Conservation (phyloP, 1,140 invertebrate genomes). For the Antheraea pernyi region DNA sequence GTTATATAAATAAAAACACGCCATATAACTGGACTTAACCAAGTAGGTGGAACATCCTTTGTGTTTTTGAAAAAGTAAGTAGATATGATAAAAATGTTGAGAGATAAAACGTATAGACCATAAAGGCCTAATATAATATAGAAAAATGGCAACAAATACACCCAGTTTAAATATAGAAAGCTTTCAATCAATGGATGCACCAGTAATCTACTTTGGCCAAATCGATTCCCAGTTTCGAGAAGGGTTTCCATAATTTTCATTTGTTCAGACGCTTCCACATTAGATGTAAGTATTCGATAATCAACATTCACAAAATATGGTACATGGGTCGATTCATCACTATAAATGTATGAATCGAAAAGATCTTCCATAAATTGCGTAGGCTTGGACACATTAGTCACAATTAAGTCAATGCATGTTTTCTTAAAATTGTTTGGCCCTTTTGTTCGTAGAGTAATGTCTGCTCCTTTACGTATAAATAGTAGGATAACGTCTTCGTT, state of each 20-base stretch:
- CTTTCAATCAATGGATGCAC: too few species aligned
- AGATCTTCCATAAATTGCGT: conserved; percentile 73
- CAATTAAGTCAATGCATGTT: conserved; percentile 72
- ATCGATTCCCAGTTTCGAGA: too few species aligned
- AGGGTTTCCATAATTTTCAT: too few species aligned
- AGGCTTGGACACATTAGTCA: conserved; percentile 75
- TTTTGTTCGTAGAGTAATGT: conserved; percentile 79
- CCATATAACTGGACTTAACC: too few species aligned
- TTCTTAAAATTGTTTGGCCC: conserved; percentile 72
- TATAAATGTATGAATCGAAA: conserved; percentile 74
- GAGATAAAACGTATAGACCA: too few species aligned
- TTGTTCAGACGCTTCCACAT: conserved; percentile 49
- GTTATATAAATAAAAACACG: conserved; percentile 51
- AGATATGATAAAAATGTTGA: too few species aligned
- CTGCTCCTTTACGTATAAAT: conserved; percentile 81
- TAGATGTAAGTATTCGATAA: conserved; percentile 72
- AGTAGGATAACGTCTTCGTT: conserved; percentile 79
- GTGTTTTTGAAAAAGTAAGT: too few species aligned
- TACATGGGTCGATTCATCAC: conserved; percentile 66
- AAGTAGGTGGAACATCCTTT: too few species aligned
- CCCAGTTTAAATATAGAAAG: too few species aligned
- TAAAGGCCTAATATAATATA: too few species aligned
- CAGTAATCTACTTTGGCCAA: too few species aligned
- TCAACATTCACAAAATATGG: conserved; percentile 74
- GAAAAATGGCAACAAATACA: too few species aligned